These are phyloP conservation scores for Sthenelais limicola DNA, from an alignment of 2,888 invertebrate species.

Conservation along the genomic window DNA sequence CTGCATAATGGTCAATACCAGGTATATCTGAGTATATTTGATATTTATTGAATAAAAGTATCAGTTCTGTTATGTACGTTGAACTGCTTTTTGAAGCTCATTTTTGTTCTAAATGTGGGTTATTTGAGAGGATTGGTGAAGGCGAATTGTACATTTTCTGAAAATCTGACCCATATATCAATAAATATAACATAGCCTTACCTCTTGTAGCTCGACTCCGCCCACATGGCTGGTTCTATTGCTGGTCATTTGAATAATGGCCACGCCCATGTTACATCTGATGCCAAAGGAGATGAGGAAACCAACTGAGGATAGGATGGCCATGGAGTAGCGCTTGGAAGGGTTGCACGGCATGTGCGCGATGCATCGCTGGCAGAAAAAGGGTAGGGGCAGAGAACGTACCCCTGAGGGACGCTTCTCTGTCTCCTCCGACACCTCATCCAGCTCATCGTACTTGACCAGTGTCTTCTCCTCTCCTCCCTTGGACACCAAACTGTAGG, in stretches of 20 bases:
- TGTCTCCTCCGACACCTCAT: conserved; percentile 59
- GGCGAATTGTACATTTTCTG: too few relatives aligned
- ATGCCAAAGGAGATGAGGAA: conserved; percentile 82
- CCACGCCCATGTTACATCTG: conserved; percentile 99
- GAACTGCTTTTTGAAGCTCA: too few relatives aligned
- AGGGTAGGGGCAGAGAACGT: conserved; percentile 1
- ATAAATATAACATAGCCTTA: conserved; percentile 9
- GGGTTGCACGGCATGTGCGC: conserved; percentile 53
- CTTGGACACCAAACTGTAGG: conserved; percentile 53
- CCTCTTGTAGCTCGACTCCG: conserved; percentile 20
- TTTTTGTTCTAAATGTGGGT: too few relatives aligned
- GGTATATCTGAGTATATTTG: too few relatives aligned
- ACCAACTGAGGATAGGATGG: conserved; percentile 73
- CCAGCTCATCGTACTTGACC: conserved; percentile 68
- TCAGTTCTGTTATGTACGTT: too few relatives aligned
- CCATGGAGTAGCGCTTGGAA: conserved; percentile 70
- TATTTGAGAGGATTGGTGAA: too few relatives aligned
- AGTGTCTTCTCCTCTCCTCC: conserved; percentile 65
- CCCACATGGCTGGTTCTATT: conserved; percentile 54
- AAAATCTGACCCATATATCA: neutral
- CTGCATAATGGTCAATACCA: too few relatives aligned
- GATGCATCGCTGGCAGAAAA: conserved; percentile 22
- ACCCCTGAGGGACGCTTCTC: conserved; percentile 18
- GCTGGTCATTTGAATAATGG: conserved; percentile 83
- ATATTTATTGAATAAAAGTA: too few relatives aligned